phyloP scores from a whole-genome alignment of 1,140 invertebrate genomes.

The Anagrus nilaparvatae region DNA sequence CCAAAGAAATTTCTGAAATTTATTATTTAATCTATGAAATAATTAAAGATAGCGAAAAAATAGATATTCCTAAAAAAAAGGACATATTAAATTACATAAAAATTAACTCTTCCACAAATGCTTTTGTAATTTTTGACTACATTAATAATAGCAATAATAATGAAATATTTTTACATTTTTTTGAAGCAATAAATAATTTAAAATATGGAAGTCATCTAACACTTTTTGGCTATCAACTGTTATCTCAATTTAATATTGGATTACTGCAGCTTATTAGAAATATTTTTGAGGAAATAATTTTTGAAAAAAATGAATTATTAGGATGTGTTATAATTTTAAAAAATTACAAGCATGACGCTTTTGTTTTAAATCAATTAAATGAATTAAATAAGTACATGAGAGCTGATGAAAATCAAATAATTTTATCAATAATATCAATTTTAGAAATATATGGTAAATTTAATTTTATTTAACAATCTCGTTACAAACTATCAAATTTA shows the following conservation, averaged over 20 bases:
- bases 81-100: no score
- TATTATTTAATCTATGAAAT: no score
- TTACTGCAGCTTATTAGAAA: constrained; percentile 32
- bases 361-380: constrained; percentile 16
- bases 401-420: constrained; percentile 13
- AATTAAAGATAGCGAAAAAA: no score
- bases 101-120: no score
- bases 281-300: constrained; percentile 28
- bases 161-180: constrained; percentile 21
- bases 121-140: constrained; percentile 28
- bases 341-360: constrained; percentile 15
- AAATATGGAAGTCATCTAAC: constrained; percentile 22
- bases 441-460: constrained; percentile 30
- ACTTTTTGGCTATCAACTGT: constrained; percentile 34
- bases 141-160: constrained; percentile 18
- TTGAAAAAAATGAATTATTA: constrained; percentile 20
- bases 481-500: constrained; percentile 4
- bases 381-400: constrained; percentile 22
- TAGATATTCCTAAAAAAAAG: no score
- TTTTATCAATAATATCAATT: constrained; percentile 31
- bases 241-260: constrained; percentile 37
- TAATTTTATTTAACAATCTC: neutral
- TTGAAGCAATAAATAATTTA: constrained; percentile 19
- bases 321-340: constrained; percentile 29
- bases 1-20: constrained; percentile 17